Evolutionary conservation across 2,797 vertebrate genomes (phyloP).

Genomic region (Anisognathus igniventris): DNA sequence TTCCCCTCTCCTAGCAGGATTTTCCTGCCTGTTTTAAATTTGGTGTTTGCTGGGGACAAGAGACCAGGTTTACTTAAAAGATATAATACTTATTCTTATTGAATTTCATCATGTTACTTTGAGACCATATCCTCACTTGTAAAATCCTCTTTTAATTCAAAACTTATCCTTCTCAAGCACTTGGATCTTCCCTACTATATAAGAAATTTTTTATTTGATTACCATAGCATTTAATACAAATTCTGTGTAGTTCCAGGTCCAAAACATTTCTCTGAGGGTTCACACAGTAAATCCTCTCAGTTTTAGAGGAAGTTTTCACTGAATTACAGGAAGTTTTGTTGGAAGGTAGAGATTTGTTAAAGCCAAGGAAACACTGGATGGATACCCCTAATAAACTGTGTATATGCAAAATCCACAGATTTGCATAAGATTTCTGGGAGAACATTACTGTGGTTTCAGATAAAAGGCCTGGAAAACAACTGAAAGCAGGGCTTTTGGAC

Average conservation of each 20-base stretch:
- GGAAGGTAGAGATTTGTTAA: background rate
- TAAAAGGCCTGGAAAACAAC: background rate
- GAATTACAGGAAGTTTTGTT: background rate
- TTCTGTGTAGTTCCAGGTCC: background rate
- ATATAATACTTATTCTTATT: background rate
- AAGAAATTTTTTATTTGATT: background rate
- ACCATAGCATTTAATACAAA: background rate
- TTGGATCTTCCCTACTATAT: background rate
- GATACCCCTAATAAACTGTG: background rate
- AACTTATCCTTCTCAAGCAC: background rate
- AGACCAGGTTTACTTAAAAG: background rate
- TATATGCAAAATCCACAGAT: background rate
- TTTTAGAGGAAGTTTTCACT: background rate
- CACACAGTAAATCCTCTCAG: background rate
- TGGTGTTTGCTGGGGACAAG: background rate
- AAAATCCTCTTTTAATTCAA: background rate
- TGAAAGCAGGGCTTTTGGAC: background rate
- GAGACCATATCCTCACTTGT: background rate
- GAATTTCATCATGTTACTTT: background rate
- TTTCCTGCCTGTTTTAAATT: background rate
- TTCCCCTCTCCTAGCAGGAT: background rate
- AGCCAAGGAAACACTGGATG: background rate
- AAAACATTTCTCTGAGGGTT: accelerated
- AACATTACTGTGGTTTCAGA: background rate
- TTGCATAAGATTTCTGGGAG: background rate